These are phyloP conservation scores for Danio tinwini DNA, from an alignment of 2,797 vertebrate genomes.

Conservation along the genomic window DNA sequence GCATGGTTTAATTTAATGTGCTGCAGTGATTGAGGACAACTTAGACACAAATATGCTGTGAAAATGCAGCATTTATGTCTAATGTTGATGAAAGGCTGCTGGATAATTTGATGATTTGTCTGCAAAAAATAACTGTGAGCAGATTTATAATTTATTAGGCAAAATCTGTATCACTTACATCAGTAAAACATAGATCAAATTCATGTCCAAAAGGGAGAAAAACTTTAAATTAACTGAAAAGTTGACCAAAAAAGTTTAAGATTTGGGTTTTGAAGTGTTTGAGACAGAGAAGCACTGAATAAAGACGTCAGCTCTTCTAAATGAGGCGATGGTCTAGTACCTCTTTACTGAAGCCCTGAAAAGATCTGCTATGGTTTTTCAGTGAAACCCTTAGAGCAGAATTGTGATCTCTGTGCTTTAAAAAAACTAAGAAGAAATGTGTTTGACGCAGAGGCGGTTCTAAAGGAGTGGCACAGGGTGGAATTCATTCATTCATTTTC, in stretches of 20 bases:
- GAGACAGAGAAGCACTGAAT: background rate
- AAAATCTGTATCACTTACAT: background rate
- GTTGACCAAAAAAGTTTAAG: background rate
- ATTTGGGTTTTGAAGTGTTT: background rate
- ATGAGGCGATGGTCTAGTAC: constrained; percentile 28
- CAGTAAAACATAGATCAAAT: constrained; percentile 16
- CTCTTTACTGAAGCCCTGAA: background rate
- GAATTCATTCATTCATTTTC: too few species aligned
- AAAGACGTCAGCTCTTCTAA: constrained; percentile 10
- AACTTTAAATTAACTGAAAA: constrained; percentile 1
- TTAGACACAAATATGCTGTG: background rate
- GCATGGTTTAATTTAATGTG: constrained; percentile 14
- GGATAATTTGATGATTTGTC: constrained; percentile 9
- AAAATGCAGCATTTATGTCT: constrained; percentile 6
- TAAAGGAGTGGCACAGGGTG: too few species aligned
- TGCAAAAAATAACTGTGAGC: constrained; percentile 24
- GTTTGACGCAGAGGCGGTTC: background rate
- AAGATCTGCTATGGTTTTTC: constrained; percentile 11
- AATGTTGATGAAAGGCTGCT: constrained; percentile 39
- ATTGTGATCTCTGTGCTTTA: background rate
- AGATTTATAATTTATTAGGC: constrained; percentile 12
- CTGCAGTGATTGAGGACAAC: constrained; percentile 13
- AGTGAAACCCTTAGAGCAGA: background rate
- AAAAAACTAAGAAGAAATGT: constrained; percentile 1
- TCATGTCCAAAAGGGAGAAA: constrained; percentile 5